A percentile compares a stretch with the other conserved stretches of the same genome.
These are phyloP conservation scores for Pholis gunnellus DNA, from an alignment of 2,113 vertebrate genomes.

Conservation along the genomic window DNA sequence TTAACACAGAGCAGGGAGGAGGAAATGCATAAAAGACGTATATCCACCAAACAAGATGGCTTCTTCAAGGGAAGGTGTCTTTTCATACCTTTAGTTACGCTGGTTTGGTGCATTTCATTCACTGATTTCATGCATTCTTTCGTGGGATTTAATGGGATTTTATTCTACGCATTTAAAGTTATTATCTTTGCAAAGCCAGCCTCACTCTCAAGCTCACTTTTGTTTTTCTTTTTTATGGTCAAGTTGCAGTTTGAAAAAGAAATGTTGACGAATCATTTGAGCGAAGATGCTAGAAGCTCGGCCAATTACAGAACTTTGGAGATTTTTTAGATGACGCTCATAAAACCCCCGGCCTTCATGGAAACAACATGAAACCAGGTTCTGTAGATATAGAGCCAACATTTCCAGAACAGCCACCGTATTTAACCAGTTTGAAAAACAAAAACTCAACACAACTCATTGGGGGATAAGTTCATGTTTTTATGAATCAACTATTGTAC, in stretches of 20 bases:
- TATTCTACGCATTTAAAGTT: not conserved
- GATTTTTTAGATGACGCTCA: not conserved
- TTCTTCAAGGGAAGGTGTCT: not conserved
- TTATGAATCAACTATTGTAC: no score
- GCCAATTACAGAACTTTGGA: not conserved
- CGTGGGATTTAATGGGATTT: constrained; percentile 2
- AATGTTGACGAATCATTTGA: not conserved
- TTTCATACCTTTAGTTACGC: not conserved
- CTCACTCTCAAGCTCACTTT: not conserved
- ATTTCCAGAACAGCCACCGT: not conserved
- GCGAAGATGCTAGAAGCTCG: not conserved
- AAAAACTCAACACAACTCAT: no score
- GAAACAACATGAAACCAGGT: not conserved
- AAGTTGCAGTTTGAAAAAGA: not conserved
- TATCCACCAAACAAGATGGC: not conserved
- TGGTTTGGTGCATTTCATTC: not conserved
- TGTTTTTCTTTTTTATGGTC: not conserved
- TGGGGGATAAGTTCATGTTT: no score
- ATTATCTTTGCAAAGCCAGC: not conserved
- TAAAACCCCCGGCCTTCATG: not conserved
- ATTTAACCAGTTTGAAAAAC: no score
- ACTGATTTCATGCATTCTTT: not conserved
- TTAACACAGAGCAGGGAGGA: not conserved
- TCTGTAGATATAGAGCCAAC: not conserved
- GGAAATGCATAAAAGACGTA: not conserved